These are phyloP conservation scores for Hyposmocoma kahamanoa DNA, from an alignment of 1,140 invertebrate species.

Conservation along the genomic window DNA sequence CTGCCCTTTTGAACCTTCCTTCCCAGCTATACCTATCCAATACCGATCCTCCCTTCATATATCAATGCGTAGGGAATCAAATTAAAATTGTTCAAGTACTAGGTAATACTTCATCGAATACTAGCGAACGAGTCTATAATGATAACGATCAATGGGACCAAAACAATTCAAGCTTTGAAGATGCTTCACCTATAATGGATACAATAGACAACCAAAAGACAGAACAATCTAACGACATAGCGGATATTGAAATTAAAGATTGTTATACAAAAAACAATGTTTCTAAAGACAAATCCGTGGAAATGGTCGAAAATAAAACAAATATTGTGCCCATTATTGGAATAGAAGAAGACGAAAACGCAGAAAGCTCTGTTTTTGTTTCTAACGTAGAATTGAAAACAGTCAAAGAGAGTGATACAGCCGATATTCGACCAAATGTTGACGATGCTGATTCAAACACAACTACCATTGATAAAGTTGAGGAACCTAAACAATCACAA, in stretches of 20 bases:
- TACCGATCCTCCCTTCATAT: constrained; percentile 63
- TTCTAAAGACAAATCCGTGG: constrained; percentile 6
- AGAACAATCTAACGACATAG: too few relatives aligned
- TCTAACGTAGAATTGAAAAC: constrained; percentile 10
- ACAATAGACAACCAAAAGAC: too few relatives aligned
- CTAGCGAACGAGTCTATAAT: constrained; percentile 26
- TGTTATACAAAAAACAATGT: too few relatives aligned
- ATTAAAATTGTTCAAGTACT: constrained; percentile 60
- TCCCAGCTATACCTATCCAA: constrained; percentile 53
- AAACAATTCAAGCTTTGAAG: constrained; percentile 26
- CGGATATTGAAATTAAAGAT: not conserved
- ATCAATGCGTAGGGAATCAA: constrained; percentile 60
- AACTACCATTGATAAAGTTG: too few relatives aligned
- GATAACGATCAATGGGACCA: constrained; percentile 37
- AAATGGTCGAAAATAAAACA: constrained; percentile 7
- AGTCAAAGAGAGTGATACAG: too few relatives aligned
- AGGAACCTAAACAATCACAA: constrained; percentile 8
- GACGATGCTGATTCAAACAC: too few relatives aligned
- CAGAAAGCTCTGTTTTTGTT: not conserved
- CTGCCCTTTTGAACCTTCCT: constrained; percentile 47
- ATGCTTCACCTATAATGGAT: constrained; percentile 7
- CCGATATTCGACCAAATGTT: too few relatives aligned
- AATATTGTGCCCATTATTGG: not conserved
- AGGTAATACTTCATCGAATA: constrained; percentile 31
- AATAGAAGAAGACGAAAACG: not conserved